Conservation (phyloP, 2,888 invertebrate genomes). For the Thereva unica region DNA sequence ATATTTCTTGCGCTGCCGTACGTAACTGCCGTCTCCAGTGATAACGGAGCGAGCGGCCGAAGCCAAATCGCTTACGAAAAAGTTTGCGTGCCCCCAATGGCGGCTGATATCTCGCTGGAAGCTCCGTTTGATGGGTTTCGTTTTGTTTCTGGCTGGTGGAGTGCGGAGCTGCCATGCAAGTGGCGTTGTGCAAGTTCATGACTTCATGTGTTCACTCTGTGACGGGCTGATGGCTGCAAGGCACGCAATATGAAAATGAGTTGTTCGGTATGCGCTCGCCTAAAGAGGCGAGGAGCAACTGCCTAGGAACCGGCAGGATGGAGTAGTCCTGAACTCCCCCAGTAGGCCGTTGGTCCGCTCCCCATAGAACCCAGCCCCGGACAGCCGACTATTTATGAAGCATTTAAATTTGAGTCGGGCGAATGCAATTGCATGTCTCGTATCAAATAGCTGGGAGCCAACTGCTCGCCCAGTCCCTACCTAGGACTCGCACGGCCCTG, state of each 20-base stretch:
- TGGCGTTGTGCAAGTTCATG: slow-evolving; percentile 27
- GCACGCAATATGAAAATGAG: slow-evolving; percentile 55
- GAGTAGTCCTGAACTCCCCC: slow-evolving; percentile 8
- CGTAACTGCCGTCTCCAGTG: slow-evolving; percentile 30
- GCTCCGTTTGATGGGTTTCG: slow-evolving; percentile 19
- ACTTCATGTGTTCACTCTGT: slow-evolving; percentile 27
- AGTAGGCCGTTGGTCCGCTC: neutral
- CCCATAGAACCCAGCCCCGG: slow-evolving; percentile 24
- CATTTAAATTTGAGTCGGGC: slow-evolving; percentile 31
- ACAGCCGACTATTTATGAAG: slow-evolving; percentile 25
- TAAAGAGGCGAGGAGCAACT: neutral
- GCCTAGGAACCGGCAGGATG: neutral
- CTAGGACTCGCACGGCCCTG: neutral
- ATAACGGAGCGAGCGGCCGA: slow-evolving; percentile 26
- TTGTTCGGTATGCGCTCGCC: slow-evolving; percentile 39
- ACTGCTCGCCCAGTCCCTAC: slow-evolving; percentile 1
- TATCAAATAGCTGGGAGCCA: slow-evolving; percentile 25
- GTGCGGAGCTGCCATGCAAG: neutral
- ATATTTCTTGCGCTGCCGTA: slow-evolving; percentile 16
- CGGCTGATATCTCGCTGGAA: slow-evolving; percentile 16
- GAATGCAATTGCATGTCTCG: slow-evolving; percentile 21
- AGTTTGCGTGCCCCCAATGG: slow-evolving; percentile 32
- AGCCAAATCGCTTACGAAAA: slow-evolving; percentile 24
- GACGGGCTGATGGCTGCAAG: slow-evolving; percentile 51
- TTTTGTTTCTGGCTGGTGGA: slow-evolving; percentile 4